Percentiles rank a stretch among this genome's conserved stretches.
phyloP scores from a whole-genome alignment of 2,888 invertebrate genomes.

The Machimus atricapillus region DNA sequence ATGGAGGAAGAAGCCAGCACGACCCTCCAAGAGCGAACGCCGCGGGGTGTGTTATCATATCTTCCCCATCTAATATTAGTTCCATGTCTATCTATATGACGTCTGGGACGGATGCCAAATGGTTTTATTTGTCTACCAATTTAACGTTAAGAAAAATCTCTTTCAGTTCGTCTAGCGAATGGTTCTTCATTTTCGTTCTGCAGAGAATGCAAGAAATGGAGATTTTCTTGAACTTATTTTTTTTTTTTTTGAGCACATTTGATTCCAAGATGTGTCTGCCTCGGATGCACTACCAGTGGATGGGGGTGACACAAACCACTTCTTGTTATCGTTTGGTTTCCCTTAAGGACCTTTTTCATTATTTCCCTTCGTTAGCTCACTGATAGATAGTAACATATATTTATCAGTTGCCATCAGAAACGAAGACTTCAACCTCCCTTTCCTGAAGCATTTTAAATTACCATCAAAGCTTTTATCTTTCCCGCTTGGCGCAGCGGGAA shows the following conservation, averaged over 20 bases:
- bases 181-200: conserved; percentile 20
- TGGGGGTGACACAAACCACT: neutral
- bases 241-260: neutral
- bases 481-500: neutral
- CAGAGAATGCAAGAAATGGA: conserved; percentile 16
- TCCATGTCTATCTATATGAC: conserved; percentile 41
- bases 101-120: conserved; percentile 45
- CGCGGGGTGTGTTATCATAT: conserved; percentile 12
- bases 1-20: neutral
- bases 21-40: neutral
- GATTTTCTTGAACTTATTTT: neutral
- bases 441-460: conserved; percentile 12
- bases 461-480: conserved; percentile 12
- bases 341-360: neutral
- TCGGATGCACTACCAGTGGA: neutral
- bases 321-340: neutral
- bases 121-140: conserved; percentile 46
- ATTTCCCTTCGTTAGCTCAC: neutral
- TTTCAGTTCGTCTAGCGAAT: conserved; percentile 5
- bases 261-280: conserved; percentile 4
- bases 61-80: conserved; percentile 29
- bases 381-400: neutral
- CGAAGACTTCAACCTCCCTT: neutral
- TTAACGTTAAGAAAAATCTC: conserved; percentile 27
- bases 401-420: neutral